phyloP scores from a whole-genome alignment of 2,113 vertebrate genomes.

The Egretta garzetta region DNA sequence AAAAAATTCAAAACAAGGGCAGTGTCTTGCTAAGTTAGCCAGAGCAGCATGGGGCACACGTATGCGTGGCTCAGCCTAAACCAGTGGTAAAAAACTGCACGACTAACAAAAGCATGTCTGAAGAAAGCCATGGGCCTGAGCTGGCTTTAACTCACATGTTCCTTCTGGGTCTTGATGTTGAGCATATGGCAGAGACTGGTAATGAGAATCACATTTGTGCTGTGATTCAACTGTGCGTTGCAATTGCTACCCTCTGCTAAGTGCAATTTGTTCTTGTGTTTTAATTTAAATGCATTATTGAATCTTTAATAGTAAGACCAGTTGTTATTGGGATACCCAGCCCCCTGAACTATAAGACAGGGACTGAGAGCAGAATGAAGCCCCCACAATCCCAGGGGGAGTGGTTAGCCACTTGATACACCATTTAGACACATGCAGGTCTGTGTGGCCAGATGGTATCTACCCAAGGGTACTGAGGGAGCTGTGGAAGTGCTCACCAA shows the following conservation, averaged over 20 bases:
- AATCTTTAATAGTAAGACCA: no score
- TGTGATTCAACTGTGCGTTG: neutral
- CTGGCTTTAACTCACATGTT: neutral
- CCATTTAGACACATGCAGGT: no score
- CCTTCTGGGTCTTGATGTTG: neutral
- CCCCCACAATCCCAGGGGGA: no score
- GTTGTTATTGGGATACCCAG: no score
- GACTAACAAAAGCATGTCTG: neutral
- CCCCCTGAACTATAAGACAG: no score
- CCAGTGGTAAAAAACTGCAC: neutral
- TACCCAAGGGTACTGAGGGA: no score
- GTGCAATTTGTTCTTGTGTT: neutral
- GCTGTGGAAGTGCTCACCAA: no score
- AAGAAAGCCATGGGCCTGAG: neutral
- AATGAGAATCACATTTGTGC: neutral
- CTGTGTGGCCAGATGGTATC: no score
- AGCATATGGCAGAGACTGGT: neutral
- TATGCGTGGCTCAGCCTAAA: neutral
- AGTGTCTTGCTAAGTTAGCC: neutral
- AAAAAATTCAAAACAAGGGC: accelerated
- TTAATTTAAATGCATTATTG: neutral
- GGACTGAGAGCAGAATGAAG: no score
- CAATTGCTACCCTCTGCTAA: neutral
- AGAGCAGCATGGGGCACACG: accelerated
- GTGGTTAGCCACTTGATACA: no score